Evolutionary conservation across 2,113 vertebrate genomes (phyloP).

Genomic region (Antechinus stuartii): DNA sequence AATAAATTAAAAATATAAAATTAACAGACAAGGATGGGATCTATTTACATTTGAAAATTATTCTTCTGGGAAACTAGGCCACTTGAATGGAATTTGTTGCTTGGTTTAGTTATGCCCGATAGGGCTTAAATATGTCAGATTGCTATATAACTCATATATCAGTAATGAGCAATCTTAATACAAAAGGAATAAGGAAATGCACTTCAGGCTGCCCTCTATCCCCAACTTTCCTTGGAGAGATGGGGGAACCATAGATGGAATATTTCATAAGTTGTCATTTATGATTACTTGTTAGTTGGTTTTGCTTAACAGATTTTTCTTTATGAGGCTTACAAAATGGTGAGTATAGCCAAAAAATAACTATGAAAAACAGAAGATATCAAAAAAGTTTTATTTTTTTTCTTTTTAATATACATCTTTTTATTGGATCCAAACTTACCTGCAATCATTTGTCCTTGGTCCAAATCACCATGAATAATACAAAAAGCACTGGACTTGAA

Average conservation of each 20-base stretch:
- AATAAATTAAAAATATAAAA: not conserved
- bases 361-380: not conserved
- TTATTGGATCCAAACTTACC: not conserved
- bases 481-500: not conserved
- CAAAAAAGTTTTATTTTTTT: not conserved
- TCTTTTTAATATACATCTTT: not conserved
- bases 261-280: not conserved
- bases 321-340: not conserved
- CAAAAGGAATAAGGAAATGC: not conserved
- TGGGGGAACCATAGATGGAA: not conserved
- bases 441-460: not conserved
- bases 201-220: not conserved
- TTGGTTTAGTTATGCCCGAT: not conserved
- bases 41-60: not conserved
- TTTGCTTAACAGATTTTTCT: not conserved
- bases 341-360: not conserved
- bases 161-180: not conserved
- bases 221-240: not conserved
- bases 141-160: not conserved
- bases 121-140: not conserved
- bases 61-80: not conserved
- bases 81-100: not conserved
- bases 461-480: not conserved
- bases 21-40: too few species aligned
- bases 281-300: not conserved